These are phyloP conservation scores for Thumatha senex DNA, from an alignment of 2,888 invertebrate species.

Conservation along the genomic window DNA sequence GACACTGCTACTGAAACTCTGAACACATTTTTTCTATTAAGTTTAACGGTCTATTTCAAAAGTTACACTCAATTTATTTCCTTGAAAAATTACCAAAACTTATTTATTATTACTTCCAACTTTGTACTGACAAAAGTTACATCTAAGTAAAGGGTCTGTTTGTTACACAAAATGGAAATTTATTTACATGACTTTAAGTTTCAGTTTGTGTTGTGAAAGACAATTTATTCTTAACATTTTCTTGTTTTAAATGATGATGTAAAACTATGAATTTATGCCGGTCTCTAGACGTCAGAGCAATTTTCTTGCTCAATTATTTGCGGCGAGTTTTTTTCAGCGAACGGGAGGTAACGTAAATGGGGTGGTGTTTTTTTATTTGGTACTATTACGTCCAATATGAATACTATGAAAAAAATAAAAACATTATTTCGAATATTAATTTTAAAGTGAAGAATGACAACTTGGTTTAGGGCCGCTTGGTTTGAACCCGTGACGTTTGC, in stretches of 20 bases:
- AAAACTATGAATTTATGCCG: conserved; percentile 68
- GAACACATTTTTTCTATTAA: conserved; percentile 16
- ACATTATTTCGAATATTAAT: too few relatives aligned
- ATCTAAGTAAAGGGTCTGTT: background rate
- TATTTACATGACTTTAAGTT: conserved; percentile 8
- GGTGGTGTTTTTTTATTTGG: background rate
- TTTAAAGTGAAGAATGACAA: too few relatives aligned
- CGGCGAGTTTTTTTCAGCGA: conserved; percentile 35
- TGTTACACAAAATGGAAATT: conserved; percentile 7
- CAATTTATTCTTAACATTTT: conserved; percentile 40
- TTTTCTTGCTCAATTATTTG: conserved; percentile 62
- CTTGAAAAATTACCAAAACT: conserved; percentile 29
- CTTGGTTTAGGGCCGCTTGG: too few relatives aligned
- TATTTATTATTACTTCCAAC: conserved; percentile 34
- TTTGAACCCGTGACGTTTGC: too few relatives aligned
- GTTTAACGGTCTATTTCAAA: conserved; percentile 20
- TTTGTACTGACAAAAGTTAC: conserved; percentile 31
- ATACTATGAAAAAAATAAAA: background rate
- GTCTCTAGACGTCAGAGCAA: conserved; percentile 59
- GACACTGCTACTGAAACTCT: background rate
- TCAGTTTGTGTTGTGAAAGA: conserved; percentile 15
- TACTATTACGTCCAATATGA: background rate
- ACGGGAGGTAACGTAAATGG: conserved; percentile 37
- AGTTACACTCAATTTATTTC: conserved; percentile 21
- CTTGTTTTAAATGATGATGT: conserved; percentile 66